phyloP scores from a whole-genome alignment of 2,888 invertebrate species.

The Miltochrista miniata region DNA sequence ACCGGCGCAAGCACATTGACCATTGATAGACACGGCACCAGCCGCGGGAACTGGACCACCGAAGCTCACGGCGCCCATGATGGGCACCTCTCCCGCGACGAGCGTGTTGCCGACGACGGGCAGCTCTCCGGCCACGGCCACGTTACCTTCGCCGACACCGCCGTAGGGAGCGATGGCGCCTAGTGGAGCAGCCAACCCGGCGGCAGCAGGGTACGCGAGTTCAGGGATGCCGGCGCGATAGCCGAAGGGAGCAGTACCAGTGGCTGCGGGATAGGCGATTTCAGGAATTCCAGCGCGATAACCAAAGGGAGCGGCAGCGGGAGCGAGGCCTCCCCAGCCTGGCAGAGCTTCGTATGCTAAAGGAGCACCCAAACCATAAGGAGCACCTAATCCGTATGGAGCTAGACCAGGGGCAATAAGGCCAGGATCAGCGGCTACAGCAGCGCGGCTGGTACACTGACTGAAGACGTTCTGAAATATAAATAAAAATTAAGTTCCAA shows the following conservation, averaged over 20 bases:
- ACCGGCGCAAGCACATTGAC: constrained; percentile 46
- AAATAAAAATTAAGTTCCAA: not conserved
- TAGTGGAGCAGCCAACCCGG: too few relatives aligned
- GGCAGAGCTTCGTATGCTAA: constrained; percentile 4
- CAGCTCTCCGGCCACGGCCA: constrained; percentile 46
- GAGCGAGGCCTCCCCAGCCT: constrained; percentile 23
- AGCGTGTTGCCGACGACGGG: constrained; percentile 44
- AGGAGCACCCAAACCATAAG: constrained; percentile 2
- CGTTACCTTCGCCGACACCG: constrained; percentile 40
- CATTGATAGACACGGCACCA: constrained; percentile 50
- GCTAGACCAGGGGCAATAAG: constrained; percentile 6
- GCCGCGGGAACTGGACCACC: constrained; percentile 50
- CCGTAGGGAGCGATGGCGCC: constrained; percentile 2
- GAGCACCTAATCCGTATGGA: not conserved
- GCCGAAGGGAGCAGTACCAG: not conserved
- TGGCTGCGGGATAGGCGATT: constrained; percentile 5
- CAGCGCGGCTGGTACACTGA: constrained; percentile 26
- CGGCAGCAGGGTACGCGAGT: too few relatives aligned
- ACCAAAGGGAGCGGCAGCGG: constrained; percentile 6
- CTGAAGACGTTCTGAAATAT: constrained; percentile 23
- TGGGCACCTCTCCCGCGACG: constrained; percentile 48
- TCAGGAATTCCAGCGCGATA: constrained; percentile 1
- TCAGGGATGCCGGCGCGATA: too few relatives aligned
- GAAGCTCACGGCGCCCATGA: constrained; percentile 50
- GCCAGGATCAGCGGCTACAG: constrained; percentile 18